These are phyloP conservation scores for Arizona elegans DNA, from an alignment of 2,113 vertebrate genomes.

Conservation along the genomic window DNA sequence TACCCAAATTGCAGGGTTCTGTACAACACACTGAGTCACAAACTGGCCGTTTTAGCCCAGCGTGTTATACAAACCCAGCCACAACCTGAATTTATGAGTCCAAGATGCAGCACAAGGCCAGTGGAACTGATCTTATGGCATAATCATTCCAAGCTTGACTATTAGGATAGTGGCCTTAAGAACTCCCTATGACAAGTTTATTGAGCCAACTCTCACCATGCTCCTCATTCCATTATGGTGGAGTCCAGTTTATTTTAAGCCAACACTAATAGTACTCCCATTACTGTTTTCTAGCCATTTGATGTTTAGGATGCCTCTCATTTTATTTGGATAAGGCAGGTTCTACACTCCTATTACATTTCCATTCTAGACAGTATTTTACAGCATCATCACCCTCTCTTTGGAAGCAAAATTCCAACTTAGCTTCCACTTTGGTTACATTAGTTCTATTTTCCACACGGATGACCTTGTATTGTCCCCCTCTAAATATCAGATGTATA, in stretches of 20 bases:
- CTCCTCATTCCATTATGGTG: not conserved
- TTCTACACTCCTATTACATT: not conserved
- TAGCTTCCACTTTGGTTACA: not conserved
- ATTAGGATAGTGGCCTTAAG: not conserved
- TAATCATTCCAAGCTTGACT: not conserved
- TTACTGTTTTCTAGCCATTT: not conserved
- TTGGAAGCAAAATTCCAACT: fast-evolving
- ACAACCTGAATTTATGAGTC: not conserved
- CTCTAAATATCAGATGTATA: conserved; percentile 23
- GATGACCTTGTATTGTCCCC: not conserved
- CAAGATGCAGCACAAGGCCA: not conserved
- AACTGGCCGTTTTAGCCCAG: not conserved
- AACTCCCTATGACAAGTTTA: not conserved
- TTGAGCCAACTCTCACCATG: not conserved
- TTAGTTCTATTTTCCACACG: not conserved
- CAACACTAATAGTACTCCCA: not conserved
- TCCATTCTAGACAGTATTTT: not conserved
- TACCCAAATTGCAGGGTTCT: not conserved
- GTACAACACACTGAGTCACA: not conserved
- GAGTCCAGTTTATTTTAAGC: not conserved
- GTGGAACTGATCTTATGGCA: not conserved
- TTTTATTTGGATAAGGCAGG: not conserved
- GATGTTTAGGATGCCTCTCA: not conserved
- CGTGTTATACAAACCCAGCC: not conserved
- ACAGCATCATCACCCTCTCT: fast-evolving